Conservation (phyloP, 2,888 invertebrate species). For the Deroplatys truncata region DNA sequence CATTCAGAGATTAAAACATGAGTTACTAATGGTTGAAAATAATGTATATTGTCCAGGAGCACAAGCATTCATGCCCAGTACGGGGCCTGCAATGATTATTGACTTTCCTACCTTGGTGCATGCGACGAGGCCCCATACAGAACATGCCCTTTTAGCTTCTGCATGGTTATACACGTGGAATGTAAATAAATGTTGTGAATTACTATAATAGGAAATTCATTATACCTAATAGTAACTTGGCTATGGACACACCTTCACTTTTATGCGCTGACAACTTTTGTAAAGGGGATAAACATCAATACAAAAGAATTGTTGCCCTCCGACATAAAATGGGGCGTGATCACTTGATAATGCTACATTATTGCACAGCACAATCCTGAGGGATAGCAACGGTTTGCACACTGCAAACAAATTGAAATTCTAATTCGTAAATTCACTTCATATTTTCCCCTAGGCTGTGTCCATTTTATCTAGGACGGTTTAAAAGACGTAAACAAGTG, state of each 20-base stretch:
- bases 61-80: background rate
- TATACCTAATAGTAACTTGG: background rate
- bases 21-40: background rate
- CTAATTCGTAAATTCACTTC: background rate
- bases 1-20: background rate
- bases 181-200: background rate
- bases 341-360: background rate
- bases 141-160: background rate
- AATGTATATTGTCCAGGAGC: background rate
- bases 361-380: background rate
- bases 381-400: background rate
- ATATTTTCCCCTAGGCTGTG: background rate
- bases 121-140: background rate
- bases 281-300: background rate
- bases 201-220: background rate
- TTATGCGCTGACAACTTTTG: background rate
- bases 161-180: background rate
- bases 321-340: background rate
- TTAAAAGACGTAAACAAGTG: background rate
- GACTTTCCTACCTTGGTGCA: slow-evolving; percentile 12
- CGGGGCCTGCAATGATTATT: slow-evolving; percentile 7
- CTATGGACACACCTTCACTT: background rate
- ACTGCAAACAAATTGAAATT: background rate
- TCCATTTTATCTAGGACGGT: background rate
- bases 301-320: background rate